Conservation (phyloP, 2,888 invertebrate species). For the Metopia argyrocephala region DNA sequence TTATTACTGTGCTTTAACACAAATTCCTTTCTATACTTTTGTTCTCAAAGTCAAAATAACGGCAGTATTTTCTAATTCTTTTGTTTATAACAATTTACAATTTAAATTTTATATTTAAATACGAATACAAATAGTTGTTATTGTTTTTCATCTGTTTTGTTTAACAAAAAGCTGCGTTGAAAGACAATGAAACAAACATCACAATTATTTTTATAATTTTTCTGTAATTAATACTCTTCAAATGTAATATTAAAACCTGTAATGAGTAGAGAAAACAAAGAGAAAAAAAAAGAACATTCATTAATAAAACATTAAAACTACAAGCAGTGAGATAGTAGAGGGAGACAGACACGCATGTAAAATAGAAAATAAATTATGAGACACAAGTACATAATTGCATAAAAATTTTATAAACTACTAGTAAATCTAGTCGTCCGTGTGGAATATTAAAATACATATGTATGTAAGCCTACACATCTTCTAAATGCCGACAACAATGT, state of each 20-base stretch:
- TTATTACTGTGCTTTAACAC: not conserved
- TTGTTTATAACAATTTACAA: constrained; percentile 4
- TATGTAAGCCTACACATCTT: constrained; percentile 32
- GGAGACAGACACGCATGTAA: not conserved
- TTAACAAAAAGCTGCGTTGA: constrained; percentile 39
- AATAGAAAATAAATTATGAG: not conserved
- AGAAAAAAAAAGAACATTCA: constrained; percentile 43
- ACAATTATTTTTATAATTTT: constrained; percentile 37
- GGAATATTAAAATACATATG: not conserved
- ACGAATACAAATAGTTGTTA: not conserved
- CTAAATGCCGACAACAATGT: not conserved
- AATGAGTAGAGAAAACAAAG: constrained; percentile 37
- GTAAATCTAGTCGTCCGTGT: not conserved
- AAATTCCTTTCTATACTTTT: not conserved
- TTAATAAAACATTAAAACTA: constrained; percentile 16
- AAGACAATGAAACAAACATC: constrained; percentile 10
- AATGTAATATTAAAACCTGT: constrained; percentile 45
- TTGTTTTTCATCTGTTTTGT: not conserved
- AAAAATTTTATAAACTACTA: constrained; percentile 17
- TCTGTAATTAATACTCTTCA: constrained; percentile 39
- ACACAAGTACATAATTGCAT: constrained; percentile 3
- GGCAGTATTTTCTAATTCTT: not conserved
- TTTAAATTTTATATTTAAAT: not conserved
- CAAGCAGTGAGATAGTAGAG: not conserved
- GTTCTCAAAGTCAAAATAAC: not conserved